Evolutionary conservation across 2,797 vertebrate genomes (phyloP), one percentile per base, ranked within the genome.

Genomic region (Lepus oiostolus): DNA sequence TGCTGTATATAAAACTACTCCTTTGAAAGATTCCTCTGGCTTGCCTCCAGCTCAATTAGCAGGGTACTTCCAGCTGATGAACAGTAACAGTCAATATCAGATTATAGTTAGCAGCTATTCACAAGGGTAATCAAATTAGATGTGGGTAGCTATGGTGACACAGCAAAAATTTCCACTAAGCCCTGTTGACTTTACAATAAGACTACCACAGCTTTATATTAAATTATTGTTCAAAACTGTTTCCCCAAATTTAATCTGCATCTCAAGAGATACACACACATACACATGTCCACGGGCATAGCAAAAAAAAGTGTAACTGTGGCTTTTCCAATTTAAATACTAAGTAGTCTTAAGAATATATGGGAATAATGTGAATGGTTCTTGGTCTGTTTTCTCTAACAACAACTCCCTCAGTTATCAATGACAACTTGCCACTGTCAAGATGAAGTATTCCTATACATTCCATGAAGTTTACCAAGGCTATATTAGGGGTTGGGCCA

Each of bases 1-100:
- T 86, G 85, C 93, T 88, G 90, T 95, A 95, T 95, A 95, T 96
- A 95, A 97, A 97, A 97, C 76, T 82, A 90, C 68, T 88, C 92
- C 95, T 97, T 96, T 97, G 96, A 96, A 96, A 97, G 96, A 96
- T 95, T 93, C 89, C 87, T 83, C 95, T 97, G 97, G 97, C 97
- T 97, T 84, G 75, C 70, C 71, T 94, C 96, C 97, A 98, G 96
- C 94, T 97, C 96, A 98, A 97, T 97, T 97, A 97, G 96, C 95
- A 96, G 93, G 63, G 93, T 92, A 86, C 93, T 96, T 94, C 72
- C 86, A 89, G 88, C 42, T 96, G 97, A 97, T 95, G 96, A 96
- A 98, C 96, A 97, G 96, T 96, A 97, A 96, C 91, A 96, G 95
- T 96, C 93, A 90, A 90, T 97, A 97, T 95, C 91, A 96, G 96